Evolutionary conservation across 2,113 vertebrate species (phyloP).

Genomic region (Carassius gibelio): DNA sequence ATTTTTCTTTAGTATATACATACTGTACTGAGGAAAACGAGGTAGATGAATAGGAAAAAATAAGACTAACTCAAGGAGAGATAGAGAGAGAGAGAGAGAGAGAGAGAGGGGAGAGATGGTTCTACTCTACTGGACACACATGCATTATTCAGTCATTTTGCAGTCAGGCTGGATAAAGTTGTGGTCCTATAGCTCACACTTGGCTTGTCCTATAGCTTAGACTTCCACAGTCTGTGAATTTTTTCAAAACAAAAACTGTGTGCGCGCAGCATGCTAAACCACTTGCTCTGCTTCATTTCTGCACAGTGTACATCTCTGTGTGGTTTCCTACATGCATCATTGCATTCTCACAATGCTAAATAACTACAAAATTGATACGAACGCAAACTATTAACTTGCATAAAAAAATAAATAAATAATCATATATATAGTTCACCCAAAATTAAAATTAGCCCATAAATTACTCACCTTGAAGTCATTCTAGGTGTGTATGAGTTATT

Average conservation of each 20-base stretch:
- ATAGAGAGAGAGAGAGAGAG: too few relatives aligned
- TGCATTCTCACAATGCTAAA: background rate
- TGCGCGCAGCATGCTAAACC: slow-evolving; percentile 6
- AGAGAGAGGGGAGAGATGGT: background rate
- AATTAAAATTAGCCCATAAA: too few relatives aligned
- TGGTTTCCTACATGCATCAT: slow-evolving; percentile 1
- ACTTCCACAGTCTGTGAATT: slow-evolving; percentile 33
- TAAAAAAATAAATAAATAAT: too few relatives aligned
- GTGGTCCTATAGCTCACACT: slow-evolving; percentile 43
- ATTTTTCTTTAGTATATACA: background rate
- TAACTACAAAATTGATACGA: too few relatives aligned
- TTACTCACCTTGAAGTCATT: too few relatives aligned
- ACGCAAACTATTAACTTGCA: background rate
- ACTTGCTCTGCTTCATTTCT: background rate
- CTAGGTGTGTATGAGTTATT: too few relatives aligned
- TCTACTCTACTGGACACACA: slow-evolving; percentile 33
- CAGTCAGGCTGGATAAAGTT: slow-evolving; percentile 29
- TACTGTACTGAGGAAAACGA: background rate
- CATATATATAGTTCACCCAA: too few relatives aligned
- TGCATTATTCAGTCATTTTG: slow-evolving; percentile 54
- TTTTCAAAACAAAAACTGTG: slow-evolving; percentile 10
- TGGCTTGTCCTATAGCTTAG: slow-evolving; percentile 20
- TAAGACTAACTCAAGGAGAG: background rate
- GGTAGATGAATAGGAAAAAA: slow-evolving; percentile 44
- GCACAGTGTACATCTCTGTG: background rate